phyloP scores from a whole-genome alignment of 2,888 invertebrate genomes.

The Chironomus riparius region DNA sequence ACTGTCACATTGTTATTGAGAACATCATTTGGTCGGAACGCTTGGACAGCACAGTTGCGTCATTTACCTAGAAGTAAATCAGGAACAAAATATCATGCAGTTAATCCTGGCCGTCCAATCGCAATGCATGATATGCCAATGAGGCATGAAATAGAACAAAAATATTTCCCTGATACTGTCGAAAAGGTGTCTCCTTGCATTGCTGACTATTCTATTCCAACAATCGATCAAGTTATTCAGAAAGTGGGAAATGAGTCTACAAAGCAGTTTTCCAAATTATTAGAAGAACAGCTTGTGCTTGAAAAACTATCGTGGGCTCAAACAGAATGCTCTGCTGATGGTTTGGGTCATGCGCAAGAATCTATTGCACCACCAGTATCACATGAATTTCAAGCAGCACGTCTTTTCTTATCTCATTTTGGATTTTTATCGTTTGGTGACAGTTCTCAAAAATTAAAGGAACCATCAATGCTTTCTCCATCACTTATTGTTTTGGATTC shows the following conservation, averaged over 20 bases:
- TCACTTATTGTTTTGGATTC: slow-evolving; percentile 39
- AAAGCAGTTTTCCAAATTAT: slow-evolving; percentile 58
- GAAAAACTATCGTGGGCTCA: slow-evolving; percentile 49
- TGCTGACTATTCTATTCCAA: slow-evolving; percentile 86
- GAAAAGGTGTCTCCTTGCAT: slow-evolving; percentile 71
- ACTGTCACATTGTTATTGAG: slow-evolving; percentile 78
- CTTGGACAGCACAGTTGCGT: slow-evolving; percentile 84
- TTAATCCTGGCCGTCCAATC: slow-evolving; percentile 59
- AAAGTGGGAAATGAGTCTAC: slow-evolving; percentile 46
- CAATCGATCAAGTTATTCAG: slow-evolving; percentile 63
- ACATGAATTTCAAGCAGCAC: slow-evolving; percentile 90
- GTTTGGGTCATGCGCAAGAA: slow-evolving; percentile 53
- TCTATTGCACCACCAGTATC: slow-evolving; percentile 72
- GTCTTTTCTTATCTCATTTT: slow-evolving; percentile 91
- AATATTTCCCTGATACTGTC: slow-evolving; percentile 71
- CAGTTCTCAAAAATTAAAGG: slow-evolving; percentile 39
- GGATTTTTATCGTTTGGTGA: slow-evolving; percentile 68
- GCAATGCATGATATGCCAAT: slow-evolving; percentile 60
- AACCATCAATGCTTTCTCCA: slow-evolving; percentile 35
- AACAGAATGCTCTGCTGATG: slow-evolving; percentile 40
- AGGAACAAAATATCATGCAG: slow-evolving; percentile 48
- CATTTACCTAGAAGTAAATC: slow-evolving; percentile 78
- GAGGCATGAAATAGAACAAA: slow-evolving; percentile 58
- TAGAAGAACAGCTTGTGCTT: slow-evolving; percentile 59
- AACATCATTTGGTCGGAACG: slow-evolving; percentile 88